Evolutionary conservation across 2,888 invertebrate species (phyloP), one percentile per base, ranked within the genome.

Genomic region (Myopa tessellatipennis): DNA sequence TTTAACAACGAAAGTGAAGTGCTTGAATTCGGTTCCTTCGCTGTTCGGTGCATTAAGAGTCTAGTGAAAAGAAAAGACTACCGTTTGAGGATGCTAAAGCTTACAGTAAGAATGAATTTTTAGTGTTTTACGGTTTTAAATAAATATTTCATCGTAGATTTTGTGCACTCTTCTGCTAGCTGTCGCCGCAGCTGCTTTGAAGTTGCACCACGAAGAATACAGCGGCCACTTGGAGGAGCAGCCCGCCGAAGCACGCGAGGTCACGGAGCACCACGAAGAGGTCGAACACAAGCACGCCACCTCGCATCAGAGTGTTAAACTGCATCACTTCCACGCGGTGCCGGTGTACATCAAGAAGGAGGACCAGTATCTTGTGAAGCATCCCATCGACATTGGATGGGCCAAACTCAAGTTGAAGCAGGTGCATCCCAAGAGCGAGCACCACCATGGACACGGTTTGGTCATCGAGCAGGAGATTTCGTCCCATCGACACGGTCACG

Each of bases 321-420:
- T 93, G 82, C 93, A 93, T 85, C 93, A 93, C 85, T 93, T 91
- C 90, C 93, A 93, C 84, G 91, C 93, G 0, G 93, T 93, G 1
- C 93, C 93, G 1, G 93, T 93, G 0, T 93, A 93, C 87, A 90
- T 93, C 7, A 93, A 93, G 89, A 92, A 93, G 83, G 93, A 93
- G 83, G 91, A 93, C 88, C 91, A 91, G 83, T 92, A 93, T 85
- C 88, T 92, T 78, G 85, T 93, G 4, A 91, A 93, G 83, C 92
- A 93, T 83, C 93, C 93, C 4, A 88, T 93, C 76, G 92, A 92
- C 84, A 91, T 92, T 82, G 93, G 93, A 72, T 91, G 91, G 82
- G 91, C 91, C 82, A 92, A 92, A 83, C 91, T 91, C 81, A 91
- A 91, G 84, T 85, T 92, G 83, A 92, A 92, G 84, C 85, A 89